A percentile compares a stretch with the other conserved stretches of the same genome.
Evolutionary conservation across 2,888 invertebrate species (phyloP).

Genomic region (Drosophila longiperda): DNA sequence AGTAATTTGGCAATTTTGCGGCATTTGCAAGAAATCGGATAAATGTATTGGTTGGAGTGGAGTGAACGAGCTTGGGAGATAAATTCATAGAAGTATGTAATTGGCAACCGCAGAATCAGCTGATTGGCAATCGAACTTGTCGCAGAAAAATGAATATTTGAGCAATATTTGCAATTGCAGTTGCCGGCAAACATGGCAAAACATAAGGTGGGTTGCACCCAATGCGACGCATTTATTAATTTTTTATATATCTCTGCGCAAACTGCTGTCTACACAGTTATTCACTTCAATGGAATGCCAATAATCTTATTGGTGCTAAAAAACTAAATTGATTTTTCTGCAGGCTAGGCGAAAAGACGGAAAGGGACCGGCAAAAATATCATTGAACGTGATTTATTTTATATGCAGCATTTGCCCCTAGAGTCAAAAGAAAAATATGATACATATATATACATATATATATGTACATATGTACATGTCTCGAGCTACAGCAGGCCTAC

Average conservation of each 20-base stretch:
- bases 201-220: slow-evolving; percentile 19
- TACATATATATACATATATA: no score
- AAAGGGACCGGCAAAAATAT: slow-evolving; percentile 51
- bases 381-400: slow-evolving; percentile 70
- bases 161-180: no score
- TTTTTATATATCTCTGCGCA: background rate
- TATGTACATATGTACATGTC: no score
- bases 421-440: slow-evolving; percentile 65
- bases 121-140: no score
- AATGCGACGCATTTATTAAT: background rate
- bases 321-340: slow-evolving; percentile 67
- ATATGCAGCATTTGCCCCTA: slow-evolving; percentile 38
- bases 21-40: slow-evolving; percentile 33
- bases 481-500: background rate
- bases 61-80: no score
- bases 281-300: slow-evolving; percentile 41
- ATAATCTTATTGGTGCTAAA: slow-evolving; percentile 32
- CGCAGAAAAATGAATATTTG: no score
- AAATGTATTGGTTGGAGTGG: background rate
- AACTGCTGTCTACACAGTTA: slow-evolving; percentile 36
- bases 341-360: slow-evolving; percentile 22
- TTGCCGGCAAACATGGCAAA: slow-evolving; percentile 33
- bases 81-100: no score
- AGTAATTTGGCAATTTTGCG: slow-evolving; percentile 57
- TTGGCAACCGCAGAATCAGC: no score